Base-by-base conservation (phyloP, 2,888 invertebrate genomes). In the Nomada lathburiana region DNA sequence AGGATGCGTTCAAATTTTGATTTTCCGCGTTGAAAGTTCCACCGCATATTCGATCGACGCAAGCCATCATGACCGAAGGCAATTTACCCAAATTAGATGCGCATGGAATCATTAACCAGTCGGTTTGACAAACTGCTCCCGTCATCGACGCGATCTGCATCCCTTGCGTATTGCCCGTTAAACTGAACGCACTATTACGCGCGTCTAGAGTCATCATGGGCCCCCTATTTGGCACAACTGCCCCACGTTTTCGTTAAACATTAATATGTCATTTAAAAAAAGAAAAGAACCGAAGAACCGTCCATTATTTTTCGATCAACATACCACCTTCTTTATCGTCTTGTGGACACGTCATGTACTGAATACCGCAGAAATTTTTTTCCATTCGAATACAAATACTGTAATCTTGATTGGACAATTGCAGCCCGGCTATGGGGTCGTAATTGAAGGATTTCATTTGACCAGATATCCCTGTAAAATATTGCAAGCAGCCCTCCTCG, bases 331-430 rank as follows among this genome's bases (percentile, higher is more conserved):
- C 26, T 23, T 62, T 78, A 96, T 96, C 96, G 83, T 96, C 94
- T 91, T 97, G 96, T 1, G 95, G 94, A 88, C 98, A 98, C 5
- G 96, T 95, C 20, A 96, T 96, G 91, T 98, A 98, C 89, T 97
- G 97, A 63, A 98, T 96, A 0, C 97, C 97, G 88, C 98, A 98
- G 92, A 98, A 98, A 92, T 98, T 98, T 81, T 97, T 95, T 92
- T 98, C 98, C 91, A 96, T 97, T 47, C 98, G 94, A 57, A 98
- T 95, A 92, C 98, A 98, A 83, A 98, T 96, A 84, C 97, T 97
- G 92, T 98, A 98, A 93, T 98, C 98, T 92, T 98, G 98, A 93
- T 98, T 98, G 75, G 98, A 97, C 23, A 98, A 95, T 90, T 98
- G 97, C 2, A 97, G 94, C 0, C 98, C 98, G 0, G 95, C 95